Evolutionary conservation across 2,113 vertebrate species (phyloP).

Genomic region (Potamarius usumacintae): DNA sequence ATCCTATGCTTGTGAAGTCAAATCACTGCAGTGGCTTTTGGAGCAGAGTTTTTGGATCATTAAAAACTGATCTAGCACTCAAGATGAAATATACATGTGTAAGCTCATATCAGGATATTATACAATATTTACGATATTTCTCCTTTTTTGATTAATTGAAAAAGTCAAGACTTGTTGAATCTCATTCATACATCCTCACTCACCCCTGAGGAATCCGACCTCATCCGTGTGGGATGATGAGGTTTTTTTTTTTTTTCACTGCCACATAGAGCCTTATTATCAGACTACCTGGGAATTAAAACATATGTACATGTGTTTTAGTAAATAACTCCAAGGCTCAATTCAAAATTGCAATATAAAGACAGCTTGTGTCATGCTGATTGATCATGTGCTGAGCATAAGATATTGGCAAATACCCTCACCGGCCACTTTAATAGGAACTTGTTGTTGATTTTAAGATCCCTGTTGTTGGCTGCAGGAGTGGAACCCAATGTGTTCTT

Average conservation of each 20-base stretch:
- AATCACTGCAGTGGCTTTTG: constrained; percentile 21
- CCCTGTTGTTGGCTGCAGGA: no score
- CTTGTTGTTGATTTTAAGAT: no score
- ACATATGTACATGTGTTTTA: neutral
- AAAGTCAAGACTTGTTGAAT: neutral
- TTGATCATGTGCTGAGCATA: neutral
- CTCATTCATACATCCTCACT: neutral
- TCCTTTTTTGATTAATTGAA: neutral
- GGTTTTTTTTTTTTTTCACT: neutral
- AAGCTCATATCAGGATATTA: neutral
- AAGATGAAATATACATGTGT: constrained; percentile 35
- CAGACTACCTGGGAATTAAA: neutral
- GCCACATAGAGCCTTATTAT: neutral
- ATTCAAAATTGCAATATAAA: neutral
- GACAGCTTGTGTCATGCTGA: neutral
- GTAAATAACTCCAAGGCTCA: neutral
- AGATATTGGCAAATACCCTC: neutral
- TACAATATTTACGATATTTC: constrained; percentile 27
- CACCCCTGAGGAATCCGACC: neutral
- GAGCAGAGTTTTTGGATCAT: constrained; percentile 26
- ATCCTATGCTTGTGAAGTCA: neutral
- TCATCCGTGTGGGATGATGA: neutral
- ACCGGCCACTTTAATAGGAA: no score
- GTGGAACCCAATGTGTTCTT: no score
- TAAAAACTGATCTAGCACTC: constrained; percentile 23